A percentile compares a stretch with the other conserved stretches of the same genome.
Evolutionary conservation across 2,888 invertebrate genomes (phyloP).

Genomic region (Trissoscelio sp.): DNA sequence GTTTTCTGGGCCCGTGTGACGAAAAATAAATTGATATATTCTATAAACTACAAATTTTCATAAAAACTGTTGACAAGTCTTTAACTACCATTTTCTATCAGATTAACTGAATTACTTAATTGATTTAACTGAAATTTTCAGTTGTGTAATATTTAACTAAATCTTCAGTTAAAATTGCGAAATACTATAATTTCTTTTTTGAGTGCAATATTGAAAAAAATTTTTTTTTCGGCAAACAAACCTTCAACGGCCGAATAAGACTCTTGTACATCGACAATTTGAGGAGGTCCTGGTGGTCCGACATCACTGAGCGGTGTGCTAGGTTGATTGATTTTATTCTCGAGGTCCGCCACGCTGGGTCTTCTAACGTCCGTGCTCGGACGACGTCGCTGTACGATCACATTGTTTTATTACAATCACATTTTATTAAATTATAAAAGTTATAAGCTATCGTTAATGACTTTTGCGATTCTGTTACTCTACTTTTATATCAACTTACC

Average conservation of each 20-base stretch:
- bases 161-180: too few relatives aligned
- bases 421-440: background rate
- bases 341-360: constrained; percentile 95
- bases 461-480: constrained; percentile 58
- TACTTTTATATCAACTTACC: constrained; percentile 30
- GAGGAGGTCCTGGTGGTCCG: constrained; percentile 93
- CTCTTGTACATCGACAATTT: constrained; percentile 96
- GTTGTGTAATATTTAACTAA: too few relatives aligned
- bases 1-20: too few relatives aligned
- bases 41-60: too few relatives aligned
- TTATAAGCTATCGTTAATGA: constrained; percentile 62
- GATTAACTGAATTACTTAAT: too few relatives aligned
- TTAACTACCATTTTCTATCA: too few relatives aligned
- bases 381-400: constrained; percentile 88
- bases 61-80: too few relatives aligned
- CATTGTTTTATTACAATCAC: constrained; percentile 47
- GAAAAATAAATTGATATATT: too few relatives aligned
- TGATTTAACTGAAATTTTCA: too few relatives aligned
- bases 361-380: constrained; percentile 95
- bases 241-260: constrained; percentile 99
- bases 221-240: too few relatives aligned
- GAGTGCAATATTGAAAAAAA: too few relatives aligned
- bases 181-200: too few relatives aligned
- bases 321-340: constrained; percentile 95
- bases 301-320: constrained; percentile 93